Percentiles rank a stretch among this genome's conserved stretches.
phyloP scores from a whole-genome alignment of 2,797 vertebrate species.

The Siniperca obscura region DNA sequence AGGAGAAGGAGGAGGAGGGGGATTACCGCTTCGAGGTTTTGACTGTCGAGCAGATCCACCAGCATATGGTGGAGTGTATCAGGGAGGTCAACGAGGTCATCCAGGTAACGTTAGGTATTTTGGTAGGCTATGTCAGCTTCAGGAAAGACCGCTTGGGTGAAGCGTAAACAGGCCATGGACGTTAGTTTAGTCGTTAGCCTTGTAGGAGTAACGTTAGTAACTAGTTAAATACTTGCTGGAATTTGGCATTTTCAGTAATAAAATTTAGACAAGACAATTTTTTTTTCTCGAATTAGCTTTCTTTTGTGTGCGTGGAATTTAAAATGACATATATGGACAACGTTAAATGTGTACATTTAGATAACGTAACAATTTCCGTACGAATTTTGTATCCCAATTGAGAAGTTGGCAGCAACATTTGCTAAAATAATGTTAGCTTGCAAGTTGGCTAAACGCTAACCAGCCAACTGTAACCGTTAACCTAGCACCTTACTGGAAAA shows the following conservation, averaged over 20 bases:
- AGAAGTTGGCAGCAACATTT: slow-evolving; percentile 75
- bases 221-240: slow-evolving; percentile 72
- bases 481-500: slow-evolving; percentile 26
- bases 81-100: slow-evolving; percentile 99
- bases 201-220: slow-evolving; percentile 29
- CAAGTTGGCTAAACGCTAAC: slow-evolving; percentile 64
- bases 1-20: slow-evolving; percentile 90
- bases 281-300: fast-evolving
- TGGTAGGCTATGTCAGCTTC: slow-evolving; percentile 61
- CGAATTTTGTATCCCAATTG: slow-evolving; percentile 63
- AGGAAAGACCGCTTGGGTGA: slow-evolving; percentile 72
- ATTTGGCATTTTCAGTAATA: slow-evolving; percentile 61
- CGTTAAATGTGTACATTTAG: background rate
- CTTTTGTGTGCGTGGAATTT: fast-evolving
- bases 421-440: slow-evolving; percentile 76
- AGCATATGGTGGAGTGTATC: slow-evolving; percentile 99
- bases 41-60: slow-evolving; percentile 97
- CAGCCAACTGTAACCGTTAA: slow-evolving; percentile 50
- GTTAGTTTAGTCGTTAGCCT: slow-evolving; percentile 74
- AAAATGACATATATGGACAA: fast-evolving
- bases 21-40: slow-evolving; percentile 99
- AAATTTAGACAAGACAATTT: background rate
- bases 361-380: background rate
- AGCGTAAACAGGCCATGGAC: slow-evolving; percentile 71
- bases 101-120: slow-evolving; percentile 88